Evolutionary conservation across 2,888 invertebrate species (phyloP), one percentile per base, ranked within the genome.

Genomic region (Melanchra persicariae): DNA sequence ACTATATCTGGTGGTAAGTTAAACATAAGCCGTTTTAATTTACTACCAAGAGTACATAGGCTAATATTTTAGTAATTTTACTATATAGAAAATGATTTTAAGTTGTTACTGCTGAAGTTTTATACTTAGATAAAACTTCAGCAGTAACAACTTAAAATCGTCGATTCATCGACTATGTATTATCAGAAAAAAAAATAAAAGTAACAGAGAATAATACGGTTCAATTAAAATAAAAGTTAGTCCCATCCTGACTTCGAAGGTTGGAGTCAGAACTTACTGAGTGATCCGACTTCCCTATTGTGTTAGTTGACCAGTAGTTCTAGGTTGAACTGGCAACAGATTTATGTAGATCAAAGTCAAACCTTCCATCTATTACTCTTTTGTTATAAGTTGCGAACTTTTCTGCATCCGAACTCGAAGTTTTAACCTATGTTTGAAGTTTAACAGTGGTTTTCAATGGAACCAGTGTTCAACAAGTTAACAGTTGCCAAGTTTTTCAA

Each of bases 211-310:
- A 7, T 12, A 54, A 7, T 12, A 37, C 34, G 26, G 24, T 45
- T 69, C n/a, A 17, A 26, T 24, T 40, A 19, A 24, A 10, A 24
- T 43, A 19, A 40, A 67, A 30, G 37, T 65, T 60, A 19, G 40
- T 34, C 17, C 22, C 49, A 22, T 17, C 17, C 12, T 62, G 8
- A 37, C 6, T 26, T 19, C 24, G 6, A 59, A 43, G n/a, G n/a
- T n/a, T n/a, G n/a, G 15, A 34, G 10, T 10, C 6, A n/a, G 7
- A 63, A 17, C 10, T 34, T 15, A 24, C 1, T 9, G 34, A n/a
- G 10, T 15, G 24, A 24, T 10, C 24, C 17, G 19, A 62, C 5
- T 49, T 26, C 17, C 12, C 17, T n/a, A 47, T 47, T 67, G 9
- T 61, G 2, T 19, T 7, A 34, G 34, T 34, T 34, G 7, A 1